Percentiles rank a stretch among this genome's conserved stretches.
These are phyloP conservation scores for Pipistrellus nathusii DNA, from an alignment of 2,797 vertebrate species.

Conservation along the genomic window DNA sequence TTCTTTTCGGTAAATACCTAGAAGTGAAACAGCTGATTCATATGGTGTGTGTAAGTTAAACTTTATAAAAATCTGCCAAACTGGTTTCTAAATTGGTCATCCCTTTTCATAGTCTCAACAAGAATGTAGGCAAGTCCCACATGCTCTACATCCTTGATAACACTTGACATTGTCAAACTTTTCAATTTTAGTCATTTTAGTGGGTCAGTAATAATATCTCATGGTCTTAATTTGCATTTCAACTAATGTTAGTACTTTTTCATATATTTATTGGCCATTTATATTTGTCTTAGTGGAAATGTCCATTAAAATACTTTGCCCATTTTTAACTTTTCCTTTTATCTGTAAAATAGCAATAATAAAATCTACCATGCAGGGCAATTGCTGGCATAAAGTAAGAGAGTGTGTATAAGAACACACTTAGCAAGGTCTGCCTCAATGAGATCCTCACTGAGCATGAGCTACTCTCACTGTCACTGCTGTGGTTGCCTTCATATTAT, in stretches of 20 bases:
- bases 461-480: neutral
- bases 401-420: neutral
- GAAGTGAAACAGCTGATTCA: conserved; percentile 3
- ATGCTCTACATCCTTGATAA: neutral
- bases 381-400: neutral
- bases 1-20: conserved; percentile 44
- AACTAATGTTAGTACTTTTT: neutral
- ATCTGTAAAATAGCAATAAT: conserved; percentile 63
- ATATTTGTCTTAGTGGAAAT: conserved; percentile 20
- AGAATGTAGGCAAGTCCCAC: neutral
- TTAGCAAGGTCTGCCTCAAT: neutral
- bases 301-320: conserved; percentile 8
- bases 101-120: conserved; percentile 19
- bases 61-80: conserved; percentile 46
- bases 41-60: neutral
- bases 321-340: conserved; percentile 15
- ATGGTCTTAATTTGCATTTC: conserved; percentile 37
- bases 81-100: neutral
- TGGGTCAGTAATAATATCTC: neutral
- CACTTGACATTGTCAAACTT: conserved; percentile 28
- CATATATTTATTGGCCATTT: neutral
- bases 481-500: neutral
- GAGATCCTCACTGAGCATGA: neutral
- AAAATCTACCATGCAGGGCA: neutral
- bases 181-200: conserved; percentile 32